Base-by-base conservation (phyloP, 92 coral and sea anemone genomes). In the Hydrozoanthus gracilis region DNA sequence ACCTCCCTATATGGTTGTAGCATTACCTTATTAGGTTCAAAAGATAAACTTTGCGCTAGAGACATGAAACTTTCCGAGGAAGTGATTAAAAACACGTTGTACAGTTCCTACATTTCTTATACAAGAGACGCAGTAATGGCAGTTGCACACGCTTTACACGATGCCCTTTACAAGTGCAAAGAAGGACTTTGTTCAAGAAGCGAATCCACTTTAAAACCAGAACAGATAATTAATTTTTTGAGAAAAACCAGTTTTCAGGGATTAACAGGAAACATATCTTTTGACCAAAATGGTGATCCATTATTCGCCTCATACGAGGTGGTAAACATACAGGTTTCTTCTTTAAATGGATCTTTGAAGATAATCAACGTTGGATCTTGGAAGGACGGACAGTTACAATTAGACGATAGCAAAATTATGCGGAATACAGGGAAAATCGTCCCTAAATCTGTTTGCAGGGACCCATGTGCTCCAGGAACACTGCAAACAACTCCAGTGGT, bases 61-160 rank as follows among this genome's bases (percentile, higher is more conserved):
- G 75, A 86, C 82, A 77, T 93, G 9, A 89, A 78, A 7, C 83
- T 91, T 27, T 71, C 92, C 1, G 77, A 72, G 16, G 73, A 89
- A 7, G 87, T 56, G 15, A 69, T 88, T 12, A 89, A 61, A 44
- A 60, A 84, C 12, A 88, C 89, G 61, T 66, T 93, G 79, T 92
- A 73, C 11, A 91, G 92, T 48, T 92, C 90, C n/a, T 93, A 84
- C 44, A 87, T 92, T 15, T 90, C 96, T 48, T 93, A 93, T 77
- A 92, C 89, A 64, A 89, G 89, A 11, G 96, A 93, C 73, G 94
- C 96, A 16, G 83, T 87, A 10, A 89, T 89, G 61, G 96, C 96
- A 17, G 45, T 93, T 11, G 96, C 96, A 49, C 92, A 87, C 71
- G 96, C 91, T 11, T 75, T 93, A 18, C 73, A 69, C 27, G 90